Percentiles rank a stretch among this genome's conserved stretches.
These are phyloP conservation scores for Carassius carassius DNA, from an alignment of 2,113 vertebrate species.

Conservation along the genomic window DNA sequence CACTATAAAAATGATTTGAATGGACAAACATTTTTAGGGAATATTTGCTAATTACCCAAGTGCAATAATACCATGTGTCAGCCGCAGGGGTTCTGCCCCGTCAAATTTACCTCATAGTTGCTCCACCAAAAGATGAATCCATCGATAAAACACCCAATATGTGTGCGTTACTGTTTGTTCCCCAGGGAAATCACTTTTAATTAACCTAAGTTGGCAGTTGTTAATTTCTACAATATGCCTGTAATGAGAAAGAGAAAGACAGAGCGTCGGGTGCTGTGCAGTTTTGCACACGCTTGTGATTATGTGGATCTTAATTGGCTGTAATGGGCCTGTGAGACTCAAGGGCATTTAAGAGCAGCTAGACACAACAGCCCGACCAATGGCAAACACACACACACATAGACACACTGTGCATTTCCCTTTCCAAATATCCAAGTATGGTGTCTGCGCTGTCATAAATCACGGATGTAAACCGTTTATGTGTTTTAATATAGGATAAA, in stretches of 20 bases:
- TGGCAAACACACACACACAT: background rate
- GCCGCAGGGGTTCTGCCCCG: background rate
- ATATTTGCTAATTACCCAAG: conserved; percentile 33
- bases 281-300: conserved; percentile 36
- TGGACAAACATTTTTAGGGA: background rate
- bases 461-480: background rate
- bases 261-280: conserved; percentile 28
- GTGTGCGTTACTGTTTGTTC: conserved; percentile 46
- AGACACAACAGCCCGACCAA: conserved; percentile 7
- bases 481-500: conserved; percentile 22
- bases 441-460: conserved; percentile 16
- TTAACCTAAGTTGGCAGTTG: conserved; percentile 61
- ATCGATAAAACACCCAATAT: conserved; percentile 9
- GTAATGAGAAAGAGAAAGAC: conserved; percentile 53
- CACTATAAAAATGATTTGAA: background rate
- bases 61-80: background rate
- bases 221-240: conserved; percentile 58
- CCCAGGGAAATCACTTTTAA: conserved; percentile 59
- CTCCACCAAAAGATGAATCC: conserved; percentile 26
- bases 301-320: conserved; percentile 54
- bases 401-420: background rate
- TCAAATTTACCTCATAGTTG: conserved; percentile 11
- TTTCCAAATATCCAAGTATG: background rate
- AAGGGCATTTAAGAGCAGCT: conserved; percentile 46
- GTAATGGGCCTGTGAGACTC: conserved; percentile 53